Evolutionary conservation across 2,797 vertebrate genomes (phyloP), one percentile per base, ranked within the genome.

Genomic region (Enteromius mattozi): DNA sequence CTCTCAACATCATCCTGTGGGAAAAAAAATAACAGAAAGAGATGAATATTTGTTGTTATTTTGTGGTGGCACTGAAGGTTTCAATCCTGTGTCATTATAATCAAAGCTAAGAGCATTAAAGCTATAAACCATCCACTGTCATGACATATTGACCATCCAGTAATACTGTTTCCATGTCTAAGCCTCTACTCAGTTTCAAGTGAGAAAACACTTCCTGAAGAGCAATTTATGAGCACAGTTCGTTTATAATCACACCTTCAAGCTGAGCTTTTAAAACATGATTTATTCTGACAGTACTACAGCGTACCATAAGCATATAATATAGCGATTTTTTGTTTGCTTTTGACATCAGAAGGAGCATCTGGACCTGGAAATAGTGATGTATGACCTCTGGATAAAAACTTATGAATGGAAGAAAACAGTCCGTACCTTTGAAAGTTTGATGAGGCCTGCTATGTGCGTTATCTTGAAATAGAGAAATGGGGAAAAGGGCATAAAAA

Each of bases 401-500:
- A 0, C 16, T 59, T 12, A 42, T 27, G 2, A 65, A 13, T 3
- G 78, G 76, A 35, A 54, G 3, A 45, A 35, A 42, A 79, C 12
- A n/a, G 37, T 54, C 40, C 93, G 92, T 95, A 99, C 98, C 97
- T 98, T 97, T 24, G 97, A 95, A 80, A 99, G 96, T 92, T 99
- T 99, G 95, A 99, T 98, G 93, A 99, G 97, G 86, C 94, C 96
- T 90, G 98, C 97, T 96, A 99, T 97, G 95, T 99, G 97, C 91
- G 97, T 97, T 78, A 99, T 99, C 98, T 99, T 35, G 87, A 33
- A 85, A 75, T 9, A 21, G 59, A 76, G 8, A 54, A 8, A 77
- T 56, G 8, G 10, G 3, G 16, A 14, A 24, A 61, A 17, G 6
- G 14, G 27, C 30, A 65, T 14, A 65, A 7, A 81, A 14, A 37